Conservation (phyloP, 2,888 invertebrate species). For the Tachina lurida region DNA sequence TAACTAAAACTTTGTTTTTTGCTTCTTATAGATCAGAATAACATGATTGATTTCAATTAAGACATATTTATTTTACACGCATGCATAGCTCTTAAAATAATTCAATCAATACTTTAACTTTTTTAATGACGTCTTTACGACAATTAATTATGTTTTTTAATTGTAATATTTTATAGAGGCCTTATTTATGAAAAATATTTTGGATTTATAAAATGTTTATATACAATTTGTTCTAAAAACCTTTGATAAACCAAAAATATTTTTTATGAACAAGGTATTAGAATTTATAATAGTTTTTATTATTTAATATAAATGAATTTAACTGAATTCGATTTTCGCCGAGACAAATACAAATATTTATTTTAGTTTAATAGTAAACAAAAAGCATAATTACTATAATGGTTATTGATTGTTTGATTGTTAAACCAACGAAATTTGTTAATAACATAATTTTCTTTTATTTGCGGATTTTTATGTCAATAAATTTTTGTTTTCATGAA, state of each 20-base stretch:
- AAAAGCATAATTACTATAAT: slow-evolving; percentile 71
- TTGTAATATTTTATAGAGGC: neutral
- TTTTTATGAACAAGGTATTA: neutral
- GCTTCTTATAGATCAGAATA: slow-evolving; percentile 36
- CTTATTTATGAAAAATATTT: no score
- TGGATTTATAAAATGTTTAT: no score
- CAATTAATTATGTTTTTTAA: slow-evolving; percentile 17
- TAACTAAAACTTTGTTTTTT: neutral
- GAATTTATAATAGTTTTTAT: neutral
- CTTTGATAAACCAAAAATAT: no score
- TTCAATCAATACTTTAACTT: slow-evolving; percentile 21
- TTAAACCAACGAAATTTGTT: slow-evolving; percentile 43
- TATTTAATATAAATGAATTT: slow-evolving; percentile 34
- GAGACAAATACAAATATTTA: slow-evolving; percentile 20
- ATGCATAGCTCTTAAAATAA: slow-evolving; percentile 35
- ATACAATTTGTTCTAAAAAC: no score
- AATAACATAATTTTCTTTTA: slow-evolving; percentile 29
- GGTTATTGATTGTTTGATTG: slow-evolving; percentile 14
- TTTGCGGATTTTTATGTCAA: slow-evolving; percentile 51
- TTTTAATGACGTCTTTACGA: neutral
- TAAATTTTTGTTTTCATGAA: slow-evolving; percentile 63
- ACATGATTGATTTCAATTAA: slow-evolving; percentile 32
- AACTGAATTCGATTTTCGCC: slow-evolving; percentile 45
- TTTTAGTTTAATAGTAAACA: slow-evolving; percentile 68
- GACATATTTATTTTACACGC: slow-evolving; percentile 4